Conservation (phyloP, 2,888 invertebrate genomes). For the Lasioglossum vierecki region DNA sequence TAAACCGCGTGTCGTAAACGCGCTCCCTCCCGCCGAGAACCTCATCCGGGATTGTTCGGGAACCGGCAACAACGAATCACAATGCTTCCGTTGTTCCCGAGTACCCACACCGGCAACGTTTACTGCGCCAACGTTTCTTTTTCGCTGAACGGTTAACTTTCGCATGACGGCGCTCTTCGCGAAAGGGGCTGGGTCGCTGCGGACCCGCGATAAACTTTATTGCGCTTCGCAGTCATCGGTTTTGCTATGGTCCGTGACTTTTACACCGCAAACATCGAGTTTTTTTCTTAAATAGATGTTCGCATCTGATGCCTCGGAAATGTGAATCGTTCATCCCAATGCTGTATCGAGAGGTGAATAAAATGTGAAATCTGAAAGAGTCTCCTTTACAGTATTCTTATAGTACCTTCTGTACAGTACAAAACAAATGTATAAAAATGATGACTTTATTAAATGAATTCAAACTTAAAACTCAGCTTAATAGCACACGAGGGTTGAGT, state of each 20-base stretch:
- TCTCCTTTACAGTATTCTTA: too few species aligned
- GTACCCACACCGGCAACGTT: background rate
- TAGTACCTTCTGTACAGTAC: too few species aligned
- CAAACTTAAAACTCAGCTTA: too few species aligned
- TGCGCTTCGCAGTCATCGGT: background rate
- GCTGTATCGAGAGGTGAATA: too few species aligned
- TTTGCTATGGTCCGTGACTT: background rate
- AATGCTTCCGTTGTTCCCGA: constrained; percentile 18
- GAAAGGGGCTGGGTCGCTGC: background rate
- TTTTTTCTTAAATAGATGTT: background rate
- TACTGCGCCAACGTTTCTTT: background rate
- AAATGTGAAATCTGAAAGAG: too few species aligned
- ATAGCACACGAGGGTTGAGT: background rate
- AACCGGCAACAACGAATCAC: constrained; percentile 25
- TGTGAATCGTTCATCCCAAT: background rate
- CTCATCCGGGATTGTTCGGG: background rate
- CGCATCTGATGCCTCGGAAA: background rate
- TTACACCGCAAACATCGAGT: background rate
- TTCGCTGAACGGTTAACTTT: background rate
- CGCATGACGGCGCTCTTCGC: background rate
- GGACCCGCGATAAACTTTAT: background rate
- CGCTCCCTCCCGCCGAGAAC: constrained; percentile 22
- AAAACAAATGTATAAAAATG: too few species aligned
- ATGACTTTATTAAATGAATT: too few species aligned
- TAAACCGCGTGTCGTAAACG: constrained; percentile 46